Percentiles rank a stretch among this genome's conserved stretches.
Evolutionary conservation across 2,888 invertebrate species (phyloP).

Genomic region (Meloe dianella): DNA sequence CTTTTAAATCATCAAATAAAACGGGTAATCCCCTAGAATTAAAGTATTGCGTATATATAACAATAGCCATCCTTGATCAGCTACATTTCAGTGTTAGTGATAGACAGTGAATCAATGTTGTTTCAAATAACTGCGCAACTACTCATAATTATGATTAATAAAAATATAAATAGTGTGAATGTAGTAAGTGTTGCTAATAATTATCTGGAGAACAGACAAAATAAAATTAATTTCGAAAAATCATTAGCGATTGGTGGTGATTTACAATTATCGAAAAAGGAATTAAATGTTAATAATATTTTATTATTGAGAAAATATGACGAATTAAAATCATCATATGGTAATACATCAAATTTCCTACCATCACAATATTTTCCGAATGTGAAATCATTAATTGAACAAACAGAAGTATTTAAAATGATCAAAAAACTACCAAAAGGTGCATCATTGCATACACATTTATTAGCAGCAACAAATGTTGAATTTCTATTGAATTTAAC

Average conservation of each 20-base stretch:
- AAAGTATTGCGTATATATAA: no score
- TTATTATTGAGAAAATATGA: constrained; percentile 46
- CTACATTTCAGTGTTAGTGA: not conserved
- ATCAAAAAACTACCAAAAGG: constrained; percentile 78
- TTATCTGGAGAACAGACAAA: not conserved
- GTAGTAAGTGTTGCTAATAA: not conserved
- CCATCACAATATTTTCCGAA: constrained; percentile 72
- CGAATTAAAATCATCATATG: constrained; percentile 48
- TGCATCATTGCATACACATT: constrained; percentile 73
- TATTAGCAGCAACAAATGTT: constrained; percentile 68
- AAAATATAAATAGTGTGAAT: not conserved
- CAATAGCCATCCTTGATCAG: no score
- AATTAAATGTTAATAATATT: constrained; percentile 46
- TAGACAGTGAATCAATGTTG: not conserved
- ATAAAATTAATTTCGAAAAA: constrained; percentile 9
- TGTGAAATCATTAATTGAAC: constrained; percentile 65
- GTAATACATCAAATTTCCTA: constrained; percentile 60
- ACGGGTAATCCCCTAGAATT: constrained; percentile 3
- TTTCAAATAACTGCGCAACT: not conserved
- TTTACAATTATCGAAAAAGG: constrained; percentile 42
- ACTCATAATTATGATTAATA: not conserved
- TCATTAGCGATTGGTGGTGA: constrained; percentile 35
- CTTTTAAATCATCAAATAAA: not conserved
- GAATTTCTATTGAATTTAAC: constrained; percentile 71
- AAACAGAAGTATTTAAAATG: constrained; percentile 71